Percentiles rank a stretch among this genome's conserved stretches.
Conservation (phyloP, 2,888 invertebrate species). For the Ctenicera cuprea region DNA sequence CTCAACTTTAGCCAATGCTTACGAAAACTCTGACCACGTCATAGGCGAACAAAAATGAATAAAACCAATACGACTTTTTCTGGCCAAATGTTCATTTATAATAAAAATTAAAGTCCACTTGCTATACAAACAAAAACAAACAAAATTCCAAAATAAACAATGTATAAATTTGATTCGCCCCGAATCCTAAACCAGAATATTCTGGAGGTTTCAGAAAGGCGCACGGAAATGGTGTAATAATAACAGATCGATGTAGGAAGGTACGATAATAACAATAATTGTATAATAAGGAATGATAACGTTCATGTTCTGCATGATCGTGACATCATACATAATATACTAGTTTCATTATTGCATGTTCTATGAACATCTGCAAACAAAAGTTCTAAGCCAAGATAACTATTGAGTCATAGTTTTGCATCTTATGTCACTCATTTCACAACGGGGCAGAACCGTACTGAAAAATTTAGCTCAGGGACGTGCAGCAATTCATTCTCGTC, state of each 20-base stretch:
- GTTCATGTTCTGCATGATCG: constrained; percentile 26
- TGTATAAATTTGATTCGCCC: no score
- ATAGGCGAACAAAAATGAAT: no score
- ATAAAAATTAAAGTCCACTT: no score
- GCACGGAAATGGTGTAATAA: constrained; percentile 1
- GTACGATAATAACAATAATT: constrained; percentile 18
- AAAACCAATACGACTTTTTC: no score
- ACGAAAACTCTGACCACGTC: no score
- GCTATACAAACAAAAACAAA: no score
- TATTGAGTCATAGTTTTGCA: constrained; percentile 32
- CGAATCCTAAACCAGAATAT: no score
- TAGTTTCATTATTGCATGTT: constrained; percentile 28
- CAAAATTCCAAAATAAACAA: no score
- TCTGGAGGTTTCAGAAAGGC: no score
- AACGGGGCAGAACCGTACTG: constrained; percentile 34
- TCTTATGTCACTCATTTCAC: constrained; percentile 18
- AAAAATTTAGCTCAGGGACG: constrained; percentile 35
- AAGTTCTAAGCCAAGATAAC: constrained; percentile 14
- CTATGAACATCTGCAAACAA: constrained; percentile 26
- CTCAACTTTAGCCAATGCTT: no score
- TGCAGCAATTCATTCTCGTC: background rate
- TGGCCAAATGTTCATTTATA: no score
- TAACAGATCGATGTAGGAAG: constrained; percentile 17
- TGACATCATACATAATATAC: constrained; percentile 27
- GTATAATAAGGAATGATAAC: constrained; percentile 16